These are phyloP conservation scores for Pararge aegeria DNA, from an alignment of 1,140 invertebrate genomes.

Conservation along the genomic window DNA sequence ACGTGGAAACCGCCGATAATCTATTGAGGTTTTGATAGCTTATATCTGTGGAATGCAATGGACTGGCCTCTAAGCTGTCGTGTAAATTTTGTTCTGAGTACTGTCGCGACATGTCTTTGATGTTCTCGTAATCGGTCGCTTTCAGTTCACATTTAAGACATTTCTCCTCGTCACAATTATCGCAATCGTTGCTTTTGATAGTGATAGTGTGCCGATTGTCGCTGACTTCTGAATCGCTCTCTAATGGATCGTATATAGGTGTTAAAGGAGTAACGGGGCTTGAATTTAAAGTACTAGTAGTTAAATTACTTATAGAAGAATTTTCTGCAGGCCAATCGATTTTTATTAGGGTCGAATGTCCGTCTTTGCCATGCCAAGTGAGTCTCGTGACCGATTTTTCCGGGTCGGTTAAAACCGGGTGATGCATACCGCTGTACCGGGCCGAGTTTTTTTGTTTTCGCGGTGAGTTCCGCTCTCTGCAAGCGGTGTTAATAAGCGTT, in stretches of 20 bases:
- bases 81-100: constrained; percentile 40
- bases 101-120: constrained; percentile 38
- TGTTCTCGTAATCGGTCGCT: constrained; percentile 59
- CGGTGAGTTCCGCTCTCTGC: constrained; percentile 68
- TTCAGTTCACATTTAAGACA: constrained; percentile 71
- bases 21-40: constrained; percentile 77
- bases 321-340: constrained; percentile 66
- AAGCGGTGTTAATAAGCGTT: constrained; percentile 32
- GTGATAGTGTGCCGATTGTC: constrained; percentile 68
- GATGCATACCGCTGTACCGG: constrained; percentile 60
- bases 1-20: constrained; percentile 67
- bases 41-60: constrained; percentile 62
- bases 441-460: constrained; percentile 53
- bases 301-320: constrained; percentile 48
- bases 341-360: constrained; percentile 64
- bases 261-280: constrained; percentile 57
- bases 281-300: constrained; percentile 53
- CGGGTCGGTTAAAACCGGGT: constrained; percentile 39
- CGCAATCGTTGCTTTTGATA: constrained; percentile 53
- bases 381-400: constrained; percentile 42
- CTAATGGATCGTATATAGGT: constrained; percentile 58
- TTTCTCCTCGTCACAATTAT: constrained; percentile 58
- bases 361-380: constrained; percentile 69
- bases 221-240: constrained; percentile 65
- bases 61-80: constrained; percentile 56